Evolutionary conservation across 2,888 invertebrate species (phyloP), one percentile per base, ranked within the genome.

Genomic region (Ophion ellenae): DNA sequence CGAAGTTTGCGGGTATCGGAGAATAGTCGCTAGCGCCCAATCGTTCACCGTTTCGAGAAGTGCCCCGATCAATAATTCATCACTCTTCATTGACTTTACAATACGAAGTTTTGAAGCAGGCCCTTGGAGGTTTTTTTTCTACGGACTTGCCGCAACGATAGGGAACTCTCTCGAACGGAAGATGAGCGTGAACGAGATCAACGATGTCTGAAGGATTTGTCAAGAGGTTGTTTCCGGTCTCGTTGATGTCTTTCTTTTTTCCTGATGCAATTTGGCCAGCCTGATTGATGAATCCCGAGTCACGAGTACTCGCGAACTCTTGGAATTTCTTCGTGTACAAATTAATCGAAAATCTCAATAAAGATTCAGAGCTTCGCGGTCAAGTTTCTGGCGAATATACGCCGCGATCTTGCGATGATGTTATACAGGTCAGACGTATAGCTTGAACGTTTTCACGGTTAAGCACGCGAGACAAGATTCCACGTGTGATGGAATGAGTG

Each of bases 311-410:
- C 40, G 40, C 53, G 53, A 53, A 17, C 53, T 53, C 14, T 14
- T 17, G 17, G 14, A 17, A 53, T 17, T 14, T 53, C 17, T 17
- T 53, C 14, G 53, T 53, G 17, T 4, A 53, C 17, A 53, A 53
- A 53, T 53, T 5, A 14, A 17, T 5, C 53, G 17, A 53, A 14
- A 14, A 53, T 14, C 5, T 53, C 17, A 17, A 53, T 14, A 64
- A 74, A 75, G 75, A 66, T 81, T 32, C 66, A 84, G 80, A 69
- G 47, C 9, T 86, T 88, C 88, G 87, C 86, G 87, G 86, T 84
- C 88, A 83, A 84, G 81, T 74, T 87, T 88, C 86, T 86, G 85
- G 86, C 57, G 14, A 17, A 57, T 57, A 6, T 57, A 57, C 57
- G 9, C 6, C 40, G 40, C 40, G 40, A 40, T 40, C 9, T 40